Evolutionary conservation across 2,113 vertebrate genomes (phyloP).

Genomic region (Myotis yumanensis): DNA sequence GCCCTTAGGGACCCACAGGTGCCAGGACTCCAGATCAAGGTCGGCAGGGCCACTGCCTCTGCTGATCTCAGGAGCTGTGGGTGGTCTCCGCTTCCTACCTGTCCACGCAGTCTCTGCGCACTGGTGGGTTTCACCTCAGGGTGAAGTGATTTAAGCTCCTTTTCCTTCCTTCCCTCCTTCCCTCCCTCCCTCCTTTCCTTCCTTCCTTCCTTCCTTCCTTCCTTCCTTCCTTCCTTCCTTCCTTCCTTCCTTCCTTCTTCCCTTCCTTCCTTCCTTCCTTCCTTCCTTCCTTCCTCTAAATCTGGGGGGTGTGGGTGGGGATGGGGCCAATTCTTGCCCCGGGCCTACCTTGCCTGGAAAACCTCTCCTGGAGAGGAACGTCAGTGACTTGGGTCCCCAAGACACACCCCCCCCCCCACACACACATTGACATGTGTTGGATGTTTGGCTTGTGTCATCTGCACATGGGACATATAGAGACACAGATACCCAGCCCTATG

Average conservation of each 20-base stretch:
- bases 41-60: rapidly evolving
- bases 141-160: neutral
- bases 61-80: neutral
- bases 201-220: too few relatives aligned
- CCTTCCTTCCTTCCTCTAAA: neutral
- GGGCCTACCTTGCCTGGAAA: rapidly evolving
- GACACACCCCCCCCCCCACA: rapidly evolving
- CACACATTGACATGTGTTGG: rapidly evolving
- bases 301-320: neutral
- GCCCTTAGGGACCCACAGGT: rapidly evolving
- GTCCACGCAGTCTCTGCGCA: neutral
- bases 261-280: neutral
- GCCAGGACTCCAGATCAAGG: neutral
- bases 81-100: neutral
- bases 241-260: too few relatives aligned
- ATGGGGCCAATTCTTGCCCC: neutral
- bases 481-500: rapidly evolving
- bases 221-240: too few relatives aligned
- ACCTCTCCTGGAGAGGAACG: neutral
- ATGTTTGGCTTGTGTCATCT: neutral
- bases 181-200: too few relatives aligned
- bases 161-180: too few relatives aligned
- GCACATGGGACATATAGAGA: too few relatives aligned
- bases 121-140: neutral
- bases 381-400: too few relatives aligned